Evolutionary conservation across 1,140 invertebrate genomes (phyloP), one percentile per base, ranked within the genome.

Genomic region (Drosophila pectinifera): DNA sequence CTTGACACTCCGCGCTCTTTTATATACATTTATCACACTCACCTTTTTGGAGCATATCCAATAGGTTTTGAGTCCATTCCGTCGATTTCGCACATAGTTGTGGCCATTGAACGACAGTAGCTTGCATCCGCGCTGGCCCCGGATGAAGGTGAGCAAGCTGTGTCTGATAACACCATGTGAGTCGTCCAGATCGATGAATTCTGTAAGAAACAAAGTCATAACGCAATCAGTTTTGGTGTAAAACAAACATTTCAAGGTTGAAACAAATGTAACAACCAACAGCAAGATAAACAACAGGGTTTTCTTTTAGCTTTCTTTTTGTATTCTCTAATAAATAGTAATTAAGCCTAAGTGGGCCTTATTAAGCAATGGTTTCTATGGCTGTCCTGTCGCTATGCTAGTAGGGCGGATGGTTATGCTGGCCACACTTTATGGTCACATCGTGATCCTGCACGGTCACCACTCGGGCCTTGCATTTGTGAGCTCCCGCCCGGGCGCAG

Each of bases 31-130:
- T 26, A 16, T n/a, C 14, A 1, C 4, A 69, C 63, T 68, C n/a
- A 92, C 91, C 81, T 91, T 92, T 45, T 92, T 92, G 8, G 90
- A 88, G 53, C 91, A 92, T 57, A 92, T 92, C 91, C 91, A 92
- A 58, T 92, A 92, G 4, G 88, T 92, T 45, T 91, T 92, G 2
- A 86, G 59, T 5, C 83, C 89, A 20, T 81, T 91, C 22, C 80
- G 70, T 43, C 92, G 73, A 69, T 92, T 92, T 36, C 80, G 69
- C 4, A 92, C 91, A 63, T 90, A 92, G 61, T 78, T 84, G 54
- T 84, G 80, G 0, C 88, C 90, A 28, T 83, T 86, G 7, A 83
- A 91, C 10, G 78, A 73, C 51, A 92, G 42, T 14, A 92, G 46
- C 4, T 78, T 84, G 61, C 91, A 91, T 16, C 91, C 91, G 3